Percentiles rank a stretch among this genome's conserved stretches.
Conservation (phyloP, 2,797 vertebrate genomes). For the Scyliorhinus canicula region DNA sequence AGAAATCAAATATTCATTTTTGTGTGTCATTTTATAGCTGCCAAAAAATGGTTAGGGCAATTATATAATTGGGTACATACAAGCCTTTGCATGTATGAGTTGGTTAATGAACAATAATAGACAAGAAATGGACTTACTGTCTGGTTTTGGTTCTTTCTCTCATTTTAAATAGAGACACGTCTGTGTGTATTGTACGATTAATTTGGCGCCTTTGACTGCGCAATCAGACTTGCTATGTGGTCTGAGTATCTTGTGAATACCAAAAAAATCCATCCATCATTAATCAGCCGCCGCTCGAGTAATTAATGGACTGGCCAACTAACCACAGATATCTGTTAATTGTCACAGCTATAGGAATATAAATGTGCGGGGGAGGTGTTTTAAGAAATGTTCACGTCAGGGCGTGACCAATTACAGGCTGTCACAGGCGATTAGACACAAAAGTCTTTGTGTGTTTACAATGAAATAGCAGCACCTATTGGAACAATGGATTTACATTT, state of each 20-base stretch:
- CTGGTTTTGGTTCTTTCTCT: background rate
- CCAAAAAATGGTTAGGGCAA: background rate
- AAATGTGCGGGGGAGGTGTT: slow-evolving; percentile 14
- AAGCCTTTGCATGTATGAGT: background rate
- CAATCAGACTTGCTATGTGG: background rate
- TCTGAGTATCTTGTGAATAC: slow-evolving; percentile 12
- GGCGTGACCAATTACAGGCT: slow-evolving; percentile 29
- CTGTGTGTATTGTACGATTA: background rate
- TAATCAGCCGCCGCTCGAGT: background rate
- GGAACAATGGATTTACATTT: slow-evolving; percentile 35
- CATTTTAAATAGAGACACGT: background rate
- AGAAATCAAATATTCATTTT: slow-evolving; percentile 14
- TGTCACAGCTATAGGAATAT: slow-evolving; percentile 26
- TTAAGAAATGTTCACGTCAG: slow-evolving; percentile 19
- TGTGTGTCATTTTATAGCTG: background rate
- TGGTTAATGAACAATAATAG: background rate
- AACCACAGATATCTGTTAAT: slow-evolving; percentile 35
- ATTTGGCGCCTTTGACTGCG: slow-evolving; percentile 18
- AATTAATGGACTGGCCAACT: slow-evolving; percentile 22
- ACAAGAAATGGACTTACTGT: background rate
- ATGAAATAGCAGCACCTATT: slow-evolving; percentile 35
- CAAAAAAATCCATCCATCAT: slow-evolving; percentile 17
- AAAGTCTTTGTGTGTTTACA: slow-evolving; percentile 28
- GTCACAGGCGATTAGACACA: slow-evolving; percentile 35
- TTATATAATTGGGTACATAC: background rate